Percentiles rank a stretch among this genome's conserved stretches.
These are phyloP conservation scores for Lysandra bellargus DNA, from an alignment of 2,888 invertebrate genomes.

Conservation along the genomic window DNA sequence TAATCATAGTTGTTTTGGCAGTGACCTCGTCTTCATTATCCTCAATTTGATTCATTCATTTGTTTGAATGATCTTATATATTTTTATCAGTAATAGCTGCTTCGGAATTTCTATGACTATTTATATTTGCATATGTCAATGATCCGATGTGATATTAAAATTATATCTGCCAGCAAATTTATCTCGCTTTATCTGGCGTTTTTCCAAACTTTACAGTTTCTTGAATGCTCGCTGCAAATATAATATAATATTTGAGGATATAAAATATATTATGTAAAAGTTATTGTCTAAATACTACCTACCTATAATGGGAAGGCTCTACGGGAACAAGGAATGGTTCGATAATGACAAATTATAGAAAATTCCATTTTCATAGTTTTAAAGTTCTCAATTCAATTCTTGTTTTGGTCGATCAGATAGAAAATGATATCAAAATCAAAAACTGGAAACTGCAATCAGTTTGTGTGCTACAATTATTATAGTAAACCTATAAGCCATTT, in stretches of 20 bases:
- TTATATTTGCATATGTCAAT: constrained; percentile 11
- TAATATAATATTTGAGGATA: neutral
- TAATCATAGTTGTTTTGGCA: too few species aligned
- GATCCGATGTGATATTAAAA: neutral
- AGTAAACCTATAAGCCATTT: too few species aligned
- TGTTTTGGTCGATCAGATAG: too few species aligned
- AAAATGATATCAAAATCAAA: too few species aligned
- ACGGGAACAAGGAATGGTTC: neutral
- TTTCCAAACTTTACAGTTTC: constrained; percentile 10
- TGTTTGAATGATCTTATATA: neutral
- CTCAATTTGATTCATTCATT: neutral
- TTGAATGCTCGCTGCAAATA: neutral
- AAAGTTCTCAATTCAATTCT: too few species aligned
- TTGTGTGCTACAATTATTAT: too few species aligned
- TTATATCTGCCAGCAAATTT: neutral
- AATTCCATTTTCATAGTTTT: too few species aligned
- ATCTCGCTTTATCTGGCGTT: neutral
- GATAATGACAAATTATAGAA: neutral
- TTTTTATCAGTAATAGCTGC: neutral
- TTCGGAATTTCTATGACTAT: constrained; percentile 6
- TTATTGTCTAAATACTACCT: neutral
- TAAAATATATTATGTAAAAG: too few species aligned
- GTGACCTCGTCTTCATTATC: neutral
- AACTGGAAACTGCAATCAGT: too few species aligned
- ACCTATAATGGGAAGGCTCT: neutral